Evolutionary conservation across 2,113 vertebrate species (phyloP).

Genomic region (Gambusia affinis): DNA sequence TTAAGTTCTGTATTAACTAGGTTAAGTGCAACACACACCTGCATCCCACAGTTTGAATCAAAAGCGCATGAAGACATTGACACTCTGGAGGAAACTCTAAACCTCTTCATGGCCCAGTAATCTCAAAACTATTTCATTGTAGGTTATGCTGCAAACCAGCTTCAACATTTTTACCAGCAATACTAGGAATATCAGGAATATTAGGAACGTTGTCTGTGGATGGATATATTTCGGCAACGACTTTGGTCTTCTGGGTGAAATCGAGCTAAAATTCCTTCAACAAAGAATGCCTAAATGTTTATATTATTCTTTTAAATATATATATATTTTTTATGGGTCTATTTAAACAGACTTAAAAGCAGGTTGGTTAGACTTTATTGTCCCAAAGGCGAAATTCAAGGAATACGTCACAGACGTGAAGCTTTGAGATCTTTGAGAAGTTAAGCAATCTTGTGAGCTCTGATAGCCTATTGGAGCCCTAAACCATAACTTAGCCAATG

Average conservation of each 20-base stretch:
- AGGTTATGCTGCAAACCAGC: slow-evolving; percentile 43
- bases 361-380: too few species aligned
- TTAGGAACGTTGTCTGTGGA: not conserved
- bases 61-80: slow-evolving; percentile 38
- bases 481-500: too few species aligned
- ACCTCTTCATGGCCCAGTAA: slow-evolving; percentile 57
- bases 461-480: too few species aligned
- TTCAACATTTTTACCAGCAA: slow-evolving; percentile 10
- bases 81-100: slow-evolving; percentile 40
- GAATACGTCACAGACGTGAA: too few species aligned
- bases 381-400: too few species aligned
- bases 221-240: not conserved
- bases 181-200: slow-evolving; percentile 13
- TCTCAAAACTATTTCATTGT: slow-evolving; percentile 58
- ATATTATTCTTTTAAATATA: not conserved
- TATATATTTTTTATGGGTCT: not conserved
- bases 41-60: slow-evolving; percentile 43
- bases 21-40: slow-evolving; percentile 33
- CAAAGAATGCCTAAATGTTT: not conserved
- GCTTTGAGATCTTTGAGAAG: too few species aligned
- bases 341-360: not conserved
- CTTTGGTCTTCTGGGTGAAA: not conserved
- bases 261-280: not conserved
- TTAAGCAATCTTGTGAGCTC: too few species aligned
- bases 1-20: slow-evolving; percentile 24